A percentile compares a stretch with the other conserved stretches of the same genome.
Conservation (phyloP, 2,113 vertebrate species). For the Donacobius atricapilla region DNA sequence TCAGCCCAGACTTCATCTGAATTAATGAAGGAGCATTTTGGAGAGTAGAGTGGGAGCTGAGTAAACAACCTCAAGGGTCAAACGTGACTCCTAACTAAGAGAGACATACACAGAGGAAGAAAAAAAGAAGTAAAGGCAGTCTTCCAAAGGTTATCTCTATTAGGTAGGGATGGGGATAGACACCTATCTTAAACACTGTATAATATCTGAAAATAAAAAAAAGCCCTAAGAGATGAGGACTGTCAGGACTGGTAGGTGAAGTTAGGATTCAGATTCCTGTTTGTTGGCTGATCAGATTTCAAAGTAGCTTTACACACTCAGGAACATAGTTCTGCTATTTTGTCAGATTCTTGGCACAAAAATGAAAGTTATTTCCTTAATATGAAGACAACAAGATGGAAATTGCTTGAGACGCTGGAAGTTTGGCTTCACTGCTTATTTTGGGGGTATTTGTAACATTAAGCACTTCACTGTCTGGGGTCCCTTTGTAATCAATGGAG, state of each 20-base stretch:
- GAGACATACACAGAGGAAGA: not conserved
- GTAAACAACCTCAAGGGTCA: not conserved
- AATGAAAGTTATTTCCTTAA: constrained; percentile 45
- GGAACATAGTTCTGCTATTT: not conserved
- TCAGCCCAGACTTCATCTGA: not conserved
- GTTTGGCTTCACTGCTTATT: not conserved
- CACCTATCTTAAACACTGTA: not conserved
- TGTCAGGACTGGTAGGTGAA: not conserved
- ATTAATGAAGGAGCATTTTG: not conserved
- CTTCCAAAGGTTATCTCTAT: not conserved
- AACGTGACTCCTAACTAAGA: not conserved
- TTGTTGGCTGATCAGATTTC: not conserved
- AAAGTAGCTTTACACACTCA: not conserved
- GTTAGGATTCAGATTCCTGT: not conserved
- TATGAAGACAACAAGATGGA: not conserved
- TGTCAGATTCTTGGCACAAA: constrained; percentile 35
- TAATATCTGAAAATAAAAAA: not conserved
- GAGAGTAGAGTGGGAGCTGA: not conserved
- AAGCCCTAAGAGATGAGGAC: not conserved
- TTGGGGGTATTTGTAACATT: not conserved
- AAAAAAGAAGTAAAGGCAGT: not conserved
- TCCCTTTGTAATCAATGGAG: not conserved
- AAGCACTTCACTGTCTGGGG: not conserved
- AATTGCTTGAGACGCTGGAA: not conserved
- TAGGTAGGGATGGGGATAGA: not conserved